Conservation (phyloP, 2,113 vertebrate genomes). For the Oncorhynchus nerka region DNA sequence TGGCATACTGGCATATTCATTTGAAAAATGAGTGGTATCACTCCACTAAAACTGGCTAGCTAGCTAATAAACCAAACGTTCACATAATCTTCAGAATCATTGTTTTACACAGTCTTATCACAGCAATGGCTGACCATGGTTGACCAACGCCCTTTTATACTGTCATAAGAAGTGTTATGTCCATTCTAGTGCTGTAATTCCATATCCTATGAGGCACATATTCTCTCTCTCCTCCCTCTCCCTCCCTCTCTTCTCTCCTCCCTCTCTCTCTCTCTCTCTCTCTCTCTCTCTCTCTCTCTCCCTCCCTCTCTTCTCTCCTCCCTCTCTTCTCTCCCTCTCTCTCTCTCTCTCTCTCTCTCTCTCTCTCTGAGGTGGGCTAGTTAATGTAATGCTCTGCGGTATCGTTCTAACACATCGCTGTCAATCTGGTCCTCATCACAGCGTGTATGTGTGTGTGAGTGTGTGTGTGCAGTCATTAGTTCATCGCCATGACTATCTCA, state of each 20-base stretch:
- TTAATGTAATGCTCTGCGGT: conserved; percentile 17
- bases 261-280: neutral
- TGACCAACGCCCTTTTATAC: too few species aligned
- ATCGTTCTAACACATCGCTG: too few species aligned
- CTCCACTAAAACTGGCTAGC: neutral
- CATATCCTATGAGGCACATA: too few species aligned
- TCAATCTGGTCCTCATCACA: too few species aligned
- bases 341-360: neutral
- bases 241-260: neutral
- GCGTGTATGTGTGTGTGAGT: neutral
- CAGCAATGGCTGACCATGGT: too few species aligned
- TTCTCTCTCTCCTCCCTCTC: neutral
- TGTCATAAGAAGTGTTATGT: too few species aligned
- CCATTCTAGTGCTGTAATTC: too few species aligned
- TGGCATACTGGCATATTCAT: too few species aligned
- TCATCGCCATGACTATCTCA: conserved; percentile 66
- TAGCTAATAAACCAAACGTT: too few species aligned
- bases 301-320: neutral
- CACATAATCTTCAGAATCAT: too few species aligned
- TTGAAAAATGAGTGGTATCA: too few species aligned
- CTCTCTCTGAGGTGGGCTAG: conserved; percentile 5
- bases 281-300: neutral
- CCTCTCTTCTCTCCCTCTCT: neutral
- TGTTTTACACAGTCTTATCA: too few species aligned
- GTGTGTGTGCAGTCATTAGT: conserved; percentile 56